Percentiles rank a stretch among this genome's conserved stretches.
phyloP scores from a whole-genome alignment of 2,888 invertebrate species.

The Onthophagus sagittarius region DNA sequence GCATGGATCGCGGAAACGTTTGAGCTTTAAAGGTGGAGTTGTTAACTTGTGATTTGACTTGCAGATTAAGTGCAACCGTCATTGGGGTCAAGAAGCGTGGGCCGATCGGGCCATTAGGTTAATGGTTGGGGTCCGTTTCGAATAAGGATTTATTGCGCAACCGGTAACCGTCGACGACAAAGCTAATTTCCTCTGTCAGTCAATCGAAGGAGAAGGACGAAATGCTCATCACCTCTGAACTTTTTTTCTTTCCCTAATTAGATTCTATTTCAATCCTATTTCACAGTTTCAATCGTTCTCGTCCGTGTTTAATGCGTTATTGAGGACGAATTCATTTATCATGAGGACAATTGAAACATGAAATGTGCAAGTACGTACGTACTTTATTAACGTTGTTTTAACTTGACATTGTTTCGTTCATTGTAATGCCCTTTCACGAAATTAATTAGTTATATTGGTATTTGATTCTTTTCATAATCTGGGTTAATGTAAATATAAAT shows the following conservation, averaged over 20 bases:
- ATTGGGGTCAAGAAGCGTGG: not conserved
- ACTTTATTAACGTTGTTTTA: not conserved
- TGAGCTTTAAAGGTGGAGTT: not conserved
- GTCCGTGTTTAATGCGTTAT: not conserved
- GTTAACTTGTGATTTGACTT: not conserved
- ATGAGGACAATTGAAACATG: not conserved
- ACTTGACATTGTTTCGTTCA: not conserved
- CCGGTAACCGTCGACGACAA: not conserved
- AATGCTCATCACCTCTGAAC: not conserved
- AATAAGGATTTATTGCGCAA: not conserved
- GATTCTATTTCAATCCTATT: not conserved
- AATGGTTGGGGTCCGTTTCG: not conserved
- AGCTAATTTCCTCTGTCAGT: not conserved
- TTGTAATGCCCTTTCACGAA: not conserved
- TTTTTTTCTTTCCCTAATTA: not conserved
- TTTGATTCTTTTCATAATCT: too few species aligned
- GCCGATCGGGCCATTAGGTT: not conserved
- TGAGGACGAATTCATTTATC: not conserved
- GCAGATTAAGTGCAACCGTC: not conserved
- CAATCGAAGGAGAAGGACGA: not conserved
- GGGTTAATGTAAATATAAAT: not conserved
- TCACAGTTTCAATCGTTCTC: not conserved
- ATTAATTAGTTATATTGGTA: too few species aligned
- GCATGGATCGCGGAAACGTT: not conserved
- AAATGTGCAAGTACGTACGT: not conserved